Conservation (phyloP, 2,888 invertebrate species). For the Caenorhabditis auriculariae region DNA sequence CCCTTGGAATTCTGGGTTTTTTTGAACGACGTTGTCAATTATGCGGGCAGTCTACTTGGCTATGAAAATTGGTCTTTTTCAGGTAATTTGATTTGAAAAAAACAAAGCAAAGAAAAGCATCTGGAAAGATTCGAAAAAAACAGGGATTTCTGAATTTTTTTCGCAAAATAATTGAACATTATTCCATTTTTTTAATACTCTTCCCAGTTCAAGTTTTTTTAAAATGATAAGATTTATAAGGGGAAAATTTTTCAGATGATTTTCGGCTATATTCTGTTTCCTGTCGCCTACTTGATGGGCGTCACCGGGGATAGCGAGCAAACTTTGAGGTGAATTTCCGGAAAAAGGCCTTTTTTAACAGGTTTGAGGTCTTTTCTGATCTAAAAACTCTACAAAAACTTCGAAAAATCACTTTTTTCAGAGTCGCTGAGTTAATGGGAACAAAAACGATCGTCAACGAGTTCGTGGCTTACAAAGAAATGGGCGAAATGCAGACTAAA, state of each 20-base stretch:
- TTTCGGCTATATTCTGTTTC: slow-evolving; percentile 85
- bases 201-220: too few relatives aligned
- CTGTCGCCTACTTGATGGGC: slow-evolving; percentile 85
- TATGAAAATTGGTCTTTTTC: slow-evolving; percentile 68
- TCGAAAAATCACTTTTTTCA: slow-evolving; percentile 5
- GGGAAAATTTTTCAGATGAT: slow-evolving; percentile 70
- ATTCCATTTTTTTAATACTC: too few relatives aligned
- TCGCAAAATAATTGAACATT: too few relatives aligned
- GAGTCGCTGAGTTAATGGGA: slow-evolving; percentile 60
- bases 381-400: too few relatives aligned
- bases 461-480: slow-evolving; percentile 62
- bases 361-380: too few relatives aligned
- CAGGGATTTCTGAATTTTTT: slow-evolving; percentile 3
- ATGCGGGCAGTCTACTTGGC: slow-evolving; percentile 81
- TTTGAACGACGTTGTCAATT: slow-evolving; percentile 79
- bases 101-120: not conserved
- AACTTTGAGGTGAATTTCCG: slow-evolving; percentile 30
- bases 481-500: slow-evolving; percentile 50
- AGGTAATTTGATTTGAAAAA: slow-evolving; percentile 29
- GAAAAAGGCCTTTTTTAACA: not conserved
- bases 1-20: slow-evolving; percentile 83
- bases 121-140: slow-evolving; percentile 1
- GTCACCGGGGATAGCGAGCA: slow-evolving; percentile 56
- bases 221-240: too few relatives aligned
- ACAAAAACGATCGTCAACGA: slow-evolving; percentile 63